A percentile compares a stretch with the other conserved stretches of the same genome.
Conservation (phyloP, 1,140 invertebrate genomes). For the Drosophila grimshawi region DNA sequence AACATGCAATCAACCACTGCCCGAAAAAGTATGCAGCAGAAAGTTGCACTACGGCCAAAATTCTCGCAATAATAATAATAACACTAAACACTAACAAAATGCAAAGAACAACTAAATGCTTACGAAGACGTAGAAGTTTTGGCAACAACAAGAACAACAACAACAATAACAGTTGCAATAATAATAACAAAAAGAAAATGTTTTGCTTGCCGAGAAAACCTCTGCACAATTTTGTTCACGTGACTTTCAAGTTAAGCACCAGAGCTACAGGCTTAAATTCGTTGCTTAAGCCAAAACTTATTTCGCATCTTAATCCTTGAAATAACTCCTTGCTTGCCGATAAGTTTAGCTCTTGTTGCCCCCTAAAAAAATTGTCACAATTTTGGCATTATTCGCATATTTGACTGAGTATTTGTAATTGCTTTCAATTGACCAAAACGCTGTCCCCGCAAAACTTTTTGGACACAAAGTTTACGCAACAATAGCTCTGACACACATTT, state of each 20-base stretch:
- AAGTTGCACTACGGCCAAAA: slow-evolving; percentile 15
- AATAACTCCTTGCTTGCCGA: neutral
- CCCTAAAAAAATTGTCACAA: slow-evolving; percentile 9
- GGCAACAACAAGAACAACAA: neutral
- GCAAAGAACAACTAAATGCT: neutral
- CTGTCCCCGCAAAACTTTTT: slow-evolving; percentile 44
- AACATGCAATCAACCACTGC: neutral
- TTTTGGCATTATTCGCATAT: slow-evolving; percentile 7
- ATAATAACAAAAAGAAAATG: slow-evolving; percentile 14
- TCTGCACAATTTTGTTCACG: neutral
- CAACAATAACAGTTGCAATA: slow-evolving; percentile 13
- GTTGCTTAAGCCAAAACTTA: neutral
- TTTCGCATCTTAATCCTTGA: neutral
- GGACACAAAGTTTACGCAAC: slow-evolving; percentile 61
- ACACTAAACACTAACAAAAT: slow-evolving; percentile 11
- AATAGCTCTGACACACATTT: slow-evolving; percentile 48
- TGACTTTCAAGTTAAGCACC: neutral
- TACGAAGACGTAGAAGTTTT: neutral
- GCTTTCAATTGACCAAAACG: slow-evolving; percentile 72
- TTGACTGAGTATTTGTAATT: slow-evolving; percentile 51
- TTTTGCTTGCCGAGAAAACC: neutral
- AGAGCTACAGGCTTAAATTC: too few species aligned
- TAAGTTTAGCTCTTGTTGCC: neutral
- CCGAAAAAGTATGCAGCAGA: slow-evolving; percentile 34
- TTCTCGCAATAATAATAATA: neutral